These are phyloP conservation scores for Anser cygnoides DNA, from an alignment of 2,113 vertebrate species.

Conservation along the genomic window DNA sequence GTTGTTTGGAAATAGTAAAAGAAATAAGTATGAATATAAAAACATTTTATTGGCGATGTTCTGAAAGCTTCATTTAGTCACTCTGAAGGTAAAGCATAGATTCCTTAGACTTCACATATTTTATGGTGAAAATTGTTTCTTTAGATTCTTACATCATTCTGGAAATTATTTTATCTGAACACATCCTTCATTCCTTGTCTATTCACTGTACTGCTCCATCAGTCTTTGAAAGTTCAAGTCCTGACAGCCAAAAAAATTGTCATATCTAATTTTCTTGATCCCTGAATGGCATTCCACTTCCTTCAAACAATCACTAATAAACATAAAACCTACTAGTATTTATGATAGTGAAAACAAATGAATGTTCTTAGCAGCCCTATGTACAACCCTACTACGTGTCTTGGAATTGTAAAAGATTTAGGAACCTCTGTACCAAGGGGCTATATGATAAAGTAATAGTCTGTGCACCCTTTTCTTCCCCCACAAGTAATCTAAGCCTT, in stretches of 20 bases:
- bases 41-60: background rate
- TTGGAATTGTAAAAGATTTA: background rate
- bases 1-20: background rate
- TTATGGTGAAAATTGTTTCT: background rate
- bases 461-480: background rate
- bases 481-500: background rate
- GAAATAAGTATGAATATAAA: background rate
- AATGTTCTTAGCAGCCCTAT: background rate
- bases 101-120: background rate
- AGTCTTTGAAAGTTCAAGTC: conserved; percentile 14
- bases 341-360: background rate
- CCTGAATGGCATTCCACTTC: background rate
- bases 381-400: background rate
- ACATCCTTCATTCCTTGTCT: background rate
- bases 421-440: background rate
- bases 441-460: background rate
- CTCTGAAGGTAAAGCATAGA: background rate
- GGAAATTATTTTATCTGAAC: background rate
- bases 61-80: background rate
- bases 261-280: conserved; percentile 25
- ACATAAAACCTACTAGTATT: background rate
- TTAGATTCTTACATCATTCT: background rate
- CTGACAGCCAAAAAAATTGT: background rate
- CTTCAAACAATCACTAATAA: background rate
- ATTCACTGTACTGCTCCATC: background rate